Percentiles rank a stretch among this genome's conserved stretches.
Evolutionary conservation across 2,113 vertebrate species (phyloP).

Genomic region (Ceratotherium simum): DNA sequence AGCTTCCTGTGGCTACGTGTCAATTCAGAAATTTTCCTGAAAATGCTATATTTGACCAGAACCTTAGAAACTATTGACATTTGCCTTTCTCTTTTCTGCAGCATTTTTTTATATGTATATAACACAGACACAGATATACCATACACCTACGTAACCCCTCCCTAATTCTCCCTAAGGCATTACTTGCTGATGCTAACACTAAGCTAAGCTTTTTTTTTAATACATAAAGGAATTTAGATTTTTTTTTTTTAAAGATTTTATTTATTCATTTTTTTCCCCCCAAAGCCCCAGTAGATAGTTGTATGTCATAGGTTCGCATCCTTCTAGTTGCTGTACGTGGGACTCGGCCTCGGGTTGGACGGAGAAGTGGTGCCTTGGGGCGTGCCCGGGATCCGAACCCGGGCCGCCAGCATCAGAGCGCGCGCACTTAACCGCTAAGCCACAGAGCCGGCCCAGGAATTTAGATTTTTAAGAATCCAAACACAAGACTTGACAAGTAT

Average conservation of each 20-base stretch:
- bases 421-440: no score
- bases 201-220: not conserved
- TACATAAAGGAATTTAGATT: not conserved
- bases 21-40: not conserved
- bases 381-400: no score
- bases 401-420: no score
- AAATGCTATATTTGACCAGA: not conserved
- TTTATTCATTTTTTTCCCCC: no score
- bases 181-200: not conserved
- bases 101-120: not conserved
- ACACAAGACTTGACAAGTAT: not conserved
- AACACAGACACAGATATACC: rapidly evolving
- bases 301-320: no score
- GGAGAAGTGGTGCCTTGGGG: no score
- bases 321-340: no score
- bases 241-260: no score
- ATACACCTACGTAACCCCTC: not conserved
- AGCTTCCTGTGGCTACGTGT: not conserved
- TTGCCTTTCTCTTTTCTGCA: not conserved
- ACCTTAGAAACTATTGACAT: not conserved
- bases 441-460: no score
- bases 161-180: not conserved
- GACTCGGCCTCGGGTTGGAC: no score
- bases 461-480: slow-evolving; percentile 30
- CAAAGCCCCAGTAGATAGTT: no score